A percentile compares a stretch with the other conserved stretches of the same genome.
phyloP scores from a whole-genome alignment of 2,113 vertebrate species.

The Epinephelus lanceolatus region DNA sequence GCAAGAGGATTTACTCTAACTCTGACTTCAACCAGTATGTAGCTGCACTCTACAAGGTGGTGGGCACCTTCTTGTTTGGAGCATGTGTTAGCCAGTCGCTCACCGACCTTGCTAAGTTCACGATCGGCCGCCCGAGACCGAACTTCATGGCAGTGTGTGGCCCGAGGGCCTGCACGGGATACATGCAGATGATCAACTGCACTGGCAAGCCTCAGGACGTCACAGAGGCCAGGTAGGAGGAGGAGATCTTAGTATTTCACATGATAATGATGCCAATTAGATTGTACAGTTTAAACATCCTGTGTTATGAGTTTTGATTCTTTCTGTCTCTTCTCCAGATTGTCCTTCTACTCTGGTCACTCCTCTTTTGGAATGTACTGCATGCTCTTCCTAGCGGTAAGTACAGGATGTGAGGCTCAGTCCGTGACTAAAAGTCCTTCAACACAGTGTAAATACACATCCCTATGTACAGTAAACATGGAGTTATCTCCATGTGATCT shows the following conservation, averaged over 20 bases:
- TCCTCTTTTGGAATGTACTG: slow-evolving; percentile 99
- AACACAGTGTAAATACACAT: background rate
- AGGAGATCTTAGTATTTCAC: background rate
- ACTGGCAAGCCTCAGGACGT: slow-evolving; percentile 84
- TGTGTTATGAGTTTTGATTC: slow-evolving; percentile 16
- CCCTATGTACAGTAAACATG: slow-evolving; percentile 1
- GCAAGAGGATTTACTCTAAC: slow-evolving; percentile 89
- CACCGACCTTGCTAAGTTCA: slow-evolving; percentile 96
- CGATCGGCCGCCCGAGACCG: slow-evolving; percentile 92
- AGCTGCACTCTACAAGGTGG: slow-evolving; percentile 92
- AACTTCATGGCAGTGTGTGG: slow-evolving; percentile 93
- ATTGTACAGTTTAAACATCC: background rate
- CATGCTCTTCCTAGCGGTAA: slow-evolving; percentile 96
- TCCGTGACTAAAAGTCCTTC: background rate
- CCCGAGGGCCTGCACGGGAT: slow-evolving; percentile 88
- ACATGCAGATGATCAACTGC: slow-evolving; percentile 87
- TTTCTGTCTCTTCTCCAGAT: slow-evolving; percentile 76
- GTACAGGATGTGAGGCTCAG: slow-evolving; percentile 56
- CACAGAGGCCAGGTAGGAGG: slow-evolving; percentile 91
- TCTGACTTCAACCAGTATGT: slow-evolving; percentile 94
- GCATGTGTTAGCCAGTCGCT: slow-evolving; percentile 90
- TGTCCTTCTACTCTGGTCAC: slow-evolving; percentile 98
- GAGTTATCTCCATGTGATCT: slow-evolving; percentile 3
- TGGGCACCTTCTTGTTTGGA: slow-evolving; percentile 91
- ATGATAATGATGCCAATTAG: background rate